Base-by-base conservation (phyloP, 2,113 vertebrate genomes). In the Pithys albifrons region DNA sequence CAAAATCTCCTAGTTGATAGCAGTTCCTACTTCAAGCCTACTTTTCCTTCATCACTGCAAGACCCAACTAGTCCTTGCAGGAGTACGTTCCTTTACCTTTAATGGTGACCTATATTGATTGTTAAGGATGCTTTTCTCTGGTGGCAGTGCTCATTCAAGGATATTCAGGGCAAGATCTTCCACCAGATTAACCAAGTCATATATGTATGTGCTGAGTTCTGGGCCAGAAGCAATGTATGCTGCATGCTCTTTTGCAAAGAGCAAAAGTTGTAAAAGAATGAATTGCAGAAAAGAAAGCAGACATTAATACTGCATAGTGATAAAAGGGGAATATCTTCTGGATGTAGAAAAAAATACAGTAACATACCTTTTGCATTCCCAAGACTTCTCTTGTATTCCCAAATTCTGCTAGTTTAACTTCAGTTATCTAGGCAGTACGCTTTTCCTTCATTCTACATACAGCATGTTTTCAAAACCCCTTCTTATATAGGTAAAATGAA, bases 1-100 rank as follows among this genome's bases (percentile, higher is more conserved):
- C 65, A 81, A 11, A 66, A 49, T 66, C 20, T 24, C 59, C 31
- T 35, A 24, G 37, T 0, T 76, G 49, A 43, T 91, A 64, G 46
- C 4, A 6, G 1, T 73, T 65, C 39, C 67, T 73, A 1, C 87
- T 52, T 27, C 0, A 0, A 57, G 29, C 39, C 51, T 91, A 8
- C 28, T 69, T 77, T 59, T 59, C 25, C 15, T 65, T 70, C 85
- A 28, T 45, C 46, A 19, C 37, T 71, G n/a, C 81, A 57, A 84
- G 51, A 77, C 37, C 27, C 20, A 86, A 19, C 23, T 19, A 65
- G 28, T 59, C 58, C 16, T 87, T 89, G 85, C 39, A 80, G 61
- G 67, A 76, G 9, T 72, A 67, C 71, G 12, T 64, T 72, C 43
- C 72, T 28, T 59, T 80, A 37, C 64, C 51, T 84, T 73, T 61